These are phyloP conservation scores for Leptopilina drosophilae DNA, from an alignment of 2,888 invertebrate genomes.

Conservation along the genomic window DNA sequence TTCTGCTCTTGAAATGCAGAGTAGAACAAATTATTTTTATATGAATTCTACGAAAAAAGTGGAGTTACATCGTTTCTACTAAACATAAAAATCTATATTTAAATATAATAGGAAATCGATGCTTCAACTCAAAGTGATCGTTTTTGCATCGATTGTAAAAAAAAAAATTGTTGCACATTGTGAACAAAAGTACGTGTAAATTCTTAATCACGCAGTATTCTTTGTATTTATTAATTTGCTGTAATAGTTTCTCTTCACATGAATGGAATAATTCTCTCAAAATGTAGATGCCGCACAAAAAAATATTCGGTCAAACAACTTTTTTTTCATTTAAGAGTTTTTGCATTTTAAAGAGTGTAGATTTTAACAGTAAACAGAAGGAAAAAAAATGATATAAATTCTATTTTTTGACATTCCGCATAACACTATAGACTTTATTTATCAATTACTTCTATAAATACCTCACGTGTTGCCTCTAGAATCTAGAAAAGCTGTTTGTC, in stretches of 20 bases:
- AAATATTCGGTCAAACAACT: conserved; percentile 17
- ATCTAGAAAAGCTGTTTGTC: conserved; percentile 10
- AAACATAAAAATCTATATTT: not conserved
- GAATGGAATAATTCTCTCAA: not conserved
- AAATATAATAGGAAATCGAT: not conserved
- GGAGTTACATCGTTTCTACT: not conserved
- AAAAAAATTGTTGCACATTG: not conserved
- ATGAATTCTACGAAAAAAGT: not conserved
- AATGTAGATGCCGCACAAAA: not conserved
- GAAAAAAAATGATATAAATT: not conserved
- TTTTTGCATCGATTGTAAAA: not conserved
- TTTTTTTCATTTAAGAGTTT: not conserved
- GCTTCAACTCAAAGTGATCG: not conserved
- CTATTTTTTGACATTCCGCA: not conserved
- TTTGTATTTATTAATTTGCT: not conserved
- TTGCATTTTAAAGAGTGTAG: not conserved
- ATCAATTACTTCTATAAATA: not conserved
- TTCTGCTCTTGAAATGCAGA: too few relatives aligned
- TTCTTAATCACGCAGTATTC: not conserved
- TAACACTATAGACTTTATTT: not conserved
- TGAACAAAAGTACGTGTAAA: not conserved
- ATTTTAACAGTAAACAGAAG: not conserved
- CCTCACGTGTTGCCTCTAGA: not conserved
- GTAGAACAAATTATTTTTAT: too few relatives aligned
- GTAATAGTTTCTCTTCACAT: not conserved